phyloP scores from a whole-genome alignment of 2,113 vertebrate species.

The Ovis canadensis region DNA sequence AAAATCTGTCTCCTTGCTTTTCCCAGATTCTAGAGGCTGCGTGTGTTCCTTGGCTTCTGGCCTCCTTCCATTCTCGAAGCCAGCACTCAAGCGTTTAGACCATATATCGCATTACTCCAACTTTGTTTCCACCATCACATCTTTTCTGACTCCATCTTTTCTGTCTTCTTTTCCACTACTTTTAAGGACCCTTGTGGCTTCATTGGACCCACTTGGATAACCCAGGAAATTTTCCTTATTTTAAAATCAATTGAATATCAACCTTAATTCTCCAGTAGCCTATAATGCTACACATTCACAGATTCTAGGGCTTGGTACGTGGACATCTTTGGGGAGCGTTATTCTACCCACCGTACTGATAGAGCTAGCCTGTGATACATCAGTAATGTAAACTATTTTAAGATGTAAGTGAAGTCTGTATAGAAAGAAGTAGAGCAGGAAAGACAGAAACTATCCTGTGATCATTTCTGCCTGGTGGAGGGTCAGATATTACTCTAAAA shows the following conservation, averaged over 20 bases:
- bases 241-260: not conserved
- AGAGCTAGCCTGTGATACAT: not conserved
- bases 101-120: not conserved
- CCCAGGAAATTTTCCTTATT: not conserved
- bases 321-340: not conserved
- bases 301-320: not conserved
- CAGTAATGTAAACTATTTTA: not conserved
- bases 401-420: not conserved
- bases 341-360: not conserved
- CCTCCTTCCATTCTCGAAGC: not conserved
- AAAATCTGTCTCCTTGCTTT: not conserved
- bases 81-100: rapidly evolving
- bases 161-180: not conserved
- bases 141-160: not conserved
- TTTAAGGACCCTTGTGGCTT: not conserved
- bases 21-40: too few species aligned
- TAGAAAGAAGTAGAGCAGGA: not conserved
- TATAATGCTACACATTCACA: not conserved
- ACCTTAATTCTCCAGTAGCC: not conserved
- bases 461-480: not conserved
- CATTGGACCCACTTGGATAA: not conserved
- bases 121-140: not conserved
- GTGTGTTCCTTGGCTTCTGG: too few species aligned
- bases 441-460: not conserved
- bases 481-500: not conserved